phyloP scores from a whole-genome alignment of 37 sponge, comb jelly and placozoan genomes.

The Tethya wilhelma region DNA sequence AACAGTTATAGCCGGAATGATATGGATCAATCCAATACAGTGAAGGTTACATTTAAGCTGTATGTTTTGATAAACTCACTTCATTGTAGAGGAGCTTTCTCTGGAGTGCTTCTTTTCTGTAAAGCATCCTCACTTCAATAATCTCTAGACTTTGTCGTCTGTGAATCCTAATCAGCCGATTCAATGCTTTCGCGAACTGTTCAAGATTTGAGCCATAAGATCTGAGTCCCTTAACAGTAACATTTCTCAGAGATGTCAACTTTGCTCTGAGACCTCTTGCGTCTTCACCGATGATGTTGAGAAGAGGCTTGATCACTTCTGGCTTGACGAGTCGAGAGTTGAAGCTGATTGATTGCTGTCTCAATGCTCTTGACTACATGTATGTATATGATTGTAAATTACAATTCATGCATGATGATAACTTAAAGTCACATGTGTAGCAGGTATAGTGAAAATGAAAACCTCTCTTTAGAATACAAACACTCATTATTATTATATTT shows the following conservation, averaged over 20 bases:
- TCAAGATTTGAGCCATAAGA: neutral
- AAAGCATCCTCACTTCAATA: conserved; percentile 64
- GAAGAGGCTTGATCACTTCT: neutral
- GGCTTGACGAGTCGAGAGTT: neutral
- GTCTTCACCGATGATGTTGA: conserved; percentile 40
- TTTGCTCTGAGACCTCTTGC: conserved; percentile 35
- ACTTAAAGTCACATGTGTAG: no score
- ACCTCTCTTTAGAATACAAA: no score
- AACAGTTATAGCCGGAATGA: no score
- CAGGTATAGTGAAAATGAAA: no score
- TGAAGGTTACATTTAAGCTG: no score
- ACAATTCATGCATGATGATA: no score
- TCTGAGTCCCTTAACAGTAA: conserved; percentile 31
- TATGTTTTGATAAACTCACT: conserved; percentile 21
- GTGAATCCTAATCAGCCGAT: conserved; percentile 17
- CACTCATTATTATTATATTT: neutral
- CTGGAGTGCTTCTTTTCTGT: conserved; percentile 73
- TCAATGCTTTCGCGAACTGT: conserved; percentile 35
- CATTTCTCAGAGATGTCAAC: conserved; percentile 22
- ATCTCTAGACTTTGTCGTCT: conserved; percentile 40
- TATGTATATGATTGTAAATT: no score
- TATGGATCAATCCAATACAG: no score
- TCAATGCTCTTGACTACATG: conserved; percentile 16
- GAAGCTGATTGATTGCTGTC: conserved; percentile 6
- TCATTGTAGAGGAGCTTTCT: conserved; percentile 82